These are phyloP conservation scores for Pseudorectes ferrugineus DNA, from an alignment of 2,113 vertebrate genomes.

Conservation along the genomic window DNA sequence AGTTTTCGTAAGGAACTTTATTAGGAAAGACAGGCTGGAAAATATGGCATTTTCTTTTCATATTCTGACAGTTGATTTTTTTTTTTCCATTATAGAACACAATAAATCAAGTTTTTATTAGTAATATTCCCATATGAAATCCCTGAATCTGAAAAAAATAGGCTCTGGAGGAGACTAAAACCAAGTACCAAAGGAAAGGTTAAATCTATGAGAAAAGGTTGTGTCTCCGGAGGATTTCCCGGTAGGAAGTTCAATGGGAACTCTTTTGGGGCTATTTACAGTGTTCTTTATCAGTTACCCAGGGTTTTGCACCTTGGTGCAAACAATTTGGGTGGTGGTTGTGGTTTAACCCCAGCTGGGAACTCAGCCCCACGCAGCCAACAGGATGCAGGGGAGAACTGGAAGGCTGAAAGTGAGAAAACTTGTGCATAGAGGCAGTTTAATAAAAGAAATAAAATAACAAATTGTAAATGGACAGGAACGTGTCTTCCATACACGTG, in stretches of 20 bases:
- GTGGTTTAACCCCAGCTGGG: background rate
- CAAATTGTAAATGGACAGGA: background rate
- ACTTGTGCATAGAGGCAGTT: no score
- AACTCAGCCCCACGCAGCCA: background rate
- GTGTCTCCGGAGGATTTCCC: background rate
- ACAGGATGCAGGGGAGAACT: background rate
- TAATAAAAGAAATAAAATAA: background rate
- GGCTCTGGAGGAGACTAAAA: background rate
- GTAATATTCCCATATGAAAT: background rate
- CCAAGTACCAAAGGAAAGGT: background rate
- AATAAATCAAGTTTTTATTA: slow-evolving; percentile 5
- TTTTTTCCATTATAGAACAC: background rate
- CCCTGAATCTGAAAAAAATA: background rate
- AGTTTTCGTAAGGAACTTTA: background rate
- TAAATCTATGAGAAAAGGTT: background rate
- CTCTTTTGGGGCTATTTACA: background rate
- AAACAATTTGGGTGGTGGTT: background rate
- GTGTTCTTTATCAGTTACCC: background rate
- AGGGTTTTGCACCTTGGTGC: background rate
- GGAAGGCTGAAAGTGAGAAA: background rate
- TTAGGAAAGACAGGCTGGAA: background rate
- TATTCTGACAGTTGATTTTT: background rate
- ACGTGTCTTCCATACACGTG: rapidly evolving
- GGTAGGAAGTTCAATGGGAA: background rate
- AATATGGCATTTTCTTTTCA: background rate